Conservation (phyloP, 2,888 invertebrate genomes). For the Metacarcinus magister region DNA sequence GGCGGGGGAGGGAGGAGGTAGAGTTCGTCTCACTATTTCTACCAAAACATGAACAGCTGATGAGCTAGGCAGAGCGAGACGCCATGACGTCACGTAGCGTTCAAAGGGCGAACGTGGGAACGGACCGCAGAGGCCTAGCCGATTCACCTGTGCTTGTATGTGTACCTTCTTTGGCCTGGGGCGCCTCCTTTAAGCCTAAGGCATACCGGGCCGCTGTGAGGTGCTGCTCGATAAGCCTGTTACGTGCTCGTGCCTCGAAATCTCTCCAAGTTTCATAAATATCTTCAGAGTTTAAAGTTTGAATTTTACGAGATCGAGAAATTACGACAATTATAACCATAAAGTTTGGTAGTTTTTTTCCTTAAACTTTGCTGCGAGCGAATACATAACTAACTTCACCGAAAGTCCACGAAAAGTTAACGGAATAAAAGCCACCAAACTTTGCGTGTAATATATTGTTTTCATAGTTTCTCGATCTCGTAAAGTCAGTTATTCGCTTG, state of each 20-base stretch:
- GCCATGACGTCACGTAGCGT: neutral
- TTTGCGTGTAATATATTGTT: neutral
- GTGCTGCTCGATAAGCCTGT: neutral
- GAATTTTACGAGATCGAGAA: neutral
- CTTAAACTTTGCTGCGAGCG: neutral
- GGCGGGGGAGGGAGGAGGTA: neutral
- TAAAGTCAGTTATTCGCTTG: neutral
- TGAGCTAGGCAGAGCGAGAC: neutral
- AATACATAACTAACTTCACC: neutral
- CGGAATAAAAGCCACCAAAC: neutral
- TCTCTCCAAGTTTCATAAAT: neutral
- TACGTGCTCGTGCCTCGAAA: neutral
- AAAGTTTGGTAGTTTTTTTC: neutral
- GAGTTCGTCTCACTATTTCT: neutral
- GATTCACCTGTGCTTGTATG: neutral
- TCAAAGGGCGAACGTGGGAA: slow-evolving; percentile 43
- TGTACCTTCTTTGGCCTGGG: neutral
- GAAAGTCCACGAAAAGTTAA: neutral
- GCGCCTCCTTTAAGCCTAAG: neutral
- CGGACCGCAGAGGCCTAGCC: neutral
- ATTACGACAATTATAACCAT: neutral
- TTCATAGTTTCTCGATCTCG: neutral
- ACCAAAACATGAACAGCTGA: slow-evolving; percentile 5
- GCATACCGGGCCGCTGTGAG: neutral
- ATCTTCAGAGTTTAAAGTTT: neutral